Evolutionary conservation across 2,113 vertebrate species (phyloP).

Genomic region (Hippoglossus stenolepis): DNA sequence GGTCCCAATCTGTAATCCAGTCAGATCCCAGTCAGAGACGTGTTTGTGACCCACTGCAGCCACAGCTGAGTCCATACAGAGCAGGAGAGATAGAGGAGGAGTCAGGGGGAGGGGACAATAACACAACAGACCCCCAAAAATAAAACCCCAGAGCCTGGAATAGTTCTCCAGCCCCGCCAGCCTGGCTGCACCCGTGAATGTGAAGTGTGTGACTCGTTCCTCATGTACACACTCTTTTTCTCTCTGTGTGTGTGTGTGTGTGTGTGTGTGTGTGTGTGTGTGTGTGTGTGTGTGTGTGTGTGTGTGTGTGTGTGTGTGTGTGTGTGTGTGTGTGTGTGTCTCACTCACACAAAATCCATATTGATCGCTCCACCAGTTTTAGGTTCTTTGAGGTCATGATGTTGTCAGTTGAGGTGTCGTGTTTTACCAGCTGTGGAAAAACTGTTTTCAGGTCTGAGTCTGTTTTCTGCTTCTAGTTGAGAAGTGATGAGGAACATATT

Average conservation of each 20-base stretch:
- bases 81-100: neutral
- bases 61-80: conserved; percentile 35
- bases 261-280: too few relatives aligned
- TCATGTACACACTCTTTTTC: conserved; percentile 25
- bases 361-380: conserved; percentile 37
- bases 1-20: neutral
- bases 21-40: conserved; percentile 1
- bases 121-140: conserved; percentile 69
- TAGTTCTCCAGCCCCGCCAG: conserved; percentile 59
- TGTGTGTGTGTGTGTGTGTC: too few relatives aligned
- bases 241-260: too few relatives aligned
- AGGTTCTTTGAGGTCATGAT: conserved; percentile 21
- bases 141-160: conserved; percentile 68
- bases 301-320: too few relatives aligned
- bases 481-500: neutral
- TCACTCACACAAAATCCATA: conserved; percentile 53
- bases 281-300: too few relatives aligned
- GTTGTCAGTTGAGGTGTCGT: conserved; percentile 6
- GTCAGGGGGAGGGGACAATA: conserved; percentile 49
- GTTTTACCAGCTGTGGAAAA: conserved; percentile 14
- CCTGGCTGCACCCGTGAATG: conserved; percentile 70
- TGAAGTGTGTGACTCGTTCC: conserved; percentile 64
- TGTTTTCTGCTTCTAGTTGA: neutral
- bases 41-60: conserved; percentile 2
- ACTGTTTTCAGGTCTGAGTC: too few relatives aligned